Evolutionary conservation across 2,113 vertebrate species (phyloP), one percentile per base, ranked within the genome.

Genomic region (Mystacornis crossleyi): DNA sequence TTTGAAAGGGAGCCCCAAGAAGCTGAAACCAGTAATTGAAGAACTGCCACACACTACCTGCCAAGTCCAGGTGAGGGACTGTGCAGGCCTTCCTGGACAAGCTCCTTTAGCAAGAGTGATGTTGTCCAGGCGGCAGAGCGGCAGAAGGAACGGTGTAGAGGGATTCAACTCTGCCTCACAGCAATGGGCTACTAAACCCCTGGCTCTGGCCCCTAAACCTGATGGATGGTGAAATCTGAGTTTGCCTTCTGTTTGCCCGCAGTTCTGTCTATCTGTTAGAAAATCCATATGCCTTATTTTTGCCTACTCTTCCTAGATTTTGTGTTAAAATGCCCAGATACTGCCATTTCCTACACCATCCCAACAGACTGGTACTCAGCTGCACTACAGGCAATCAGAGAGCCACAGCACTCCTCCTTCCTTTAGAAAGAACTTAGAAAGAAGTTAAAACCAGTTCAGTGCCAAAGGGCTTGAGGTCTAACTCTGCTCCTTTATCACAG

Each of bases 141-240:
- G 42, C 38, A 54, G 38, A 9, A 53, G 33, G 6, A 42, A 20
- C 1, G 0, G 43, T 3, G 8, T 2, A 23, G 16, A 50, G 53
- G 7, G 26, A 18, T 26, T 36, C 25, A 51, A 26, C 34, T 71
- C 3, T 4, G 50, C 34, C 38, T 40, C 3, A 0, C 1, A 29
- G 42, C 2, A 2, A 21, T 2, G 29, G 28, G 15, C 47, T 47
- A 34, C 1, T 45, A 38, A 53, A 26, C 6, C 12, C 53, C 0
- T 25, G 40, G 34, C 33, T 47, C 34, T 29, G 45, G 17, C 9
- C 18, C 34, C 40, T 21, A 77, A 48, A 65, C 23, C 14, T 2
- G 0, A 1, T 1, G 1, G 33, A 50, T 1, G 3, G 26, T 94
- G 73, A 82, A 65, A 66, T 70, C n/a, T 0, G 2, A 48, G 26